Evolutionary conservation across 2,888 invertebrate species (phyloP), one percentile per base, ranked within the genome.

Genomic region (Mechanitis mazaeus): DNA sequence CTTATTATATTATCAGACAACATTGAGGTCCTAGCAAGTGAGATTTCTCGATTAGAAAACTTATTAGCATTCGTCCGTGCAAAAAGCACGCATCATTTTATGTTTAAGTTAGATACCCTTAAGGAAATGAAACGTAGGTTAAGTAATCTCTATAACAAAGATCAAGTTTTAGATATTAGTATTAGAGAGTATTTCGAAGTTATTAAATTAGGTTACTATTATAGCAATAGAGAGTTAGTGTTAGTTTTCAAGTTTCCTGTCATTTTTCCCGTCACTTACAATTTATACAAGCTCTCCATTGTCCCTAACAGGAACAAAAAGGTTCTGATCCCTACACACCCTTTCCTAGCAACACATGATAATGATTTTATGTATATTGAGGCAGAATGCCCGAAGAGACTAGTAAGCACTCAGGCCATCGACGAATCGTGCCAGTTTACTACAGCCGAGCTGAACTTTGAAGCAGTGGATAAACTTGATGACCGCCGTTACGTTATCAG

Each of bases 351-450:
- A 66, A 69, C 63, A 33, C 64, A 61, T 57, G 56, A 59, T 59
- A 55, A 59, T 3, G 28, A n/a, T 28, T 64, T 60, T 45, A 59
- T 68, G 69, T 71, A 70, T 65, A 68, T 70, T 60, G 71, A 69
- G 68, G 63, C 71, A 35, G 69, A 69, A 69, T 71, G 71, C 57
- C 69, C 71, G 68, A 71, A 70, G 20, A 20, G 20, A 20, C 20
- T 20, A 20, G 20, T 20, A 20, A 20, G 20, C 20, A 20, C 20
- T 20, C 20, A 20, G 20, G 20, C 20, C 20, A 20, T 20, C 20
- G 20, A 20, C 20, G 20, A 20, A 20, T 20, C 20, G 20, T 20
- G 20, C 20, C 20, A 20, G 20, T 20, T 20, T 20, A 20, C 20
- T 20, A 20, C 20, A 20, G 20, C 20, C 1, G 20, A 20, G 20